Percentiles rank a stretch among this genome's conserved stretches.
Evolutionary conservation across 2,113 vertebrate genomes (phyloP).

Genomic region (Lycocorax pyrrhopterus): DNA sequence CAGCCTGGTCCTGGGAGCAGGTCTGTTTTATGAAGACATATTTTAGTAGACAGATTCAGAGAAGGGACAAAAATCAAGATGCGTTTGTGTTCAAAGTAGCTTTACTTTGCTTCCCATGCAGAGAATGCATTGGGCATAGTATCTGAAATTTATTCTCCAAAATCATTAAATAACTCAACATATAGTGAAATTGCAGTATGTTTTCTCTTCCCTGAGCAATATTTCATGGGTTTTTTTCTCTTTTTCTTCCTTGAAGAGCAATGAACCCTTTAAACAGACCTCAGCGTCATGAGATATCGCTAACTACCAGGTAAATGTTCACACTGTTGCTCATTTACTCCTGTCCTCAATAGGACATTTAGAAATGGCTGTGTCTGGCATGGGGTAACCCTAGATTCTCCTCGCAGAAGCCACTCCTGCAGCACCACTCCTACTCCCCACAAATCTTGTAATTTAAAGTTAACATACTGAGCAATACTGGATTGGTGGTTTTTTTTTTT

Average conservation of each 20-base stretch:
- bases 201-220: background rate
- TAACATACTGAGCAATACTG: background rate
- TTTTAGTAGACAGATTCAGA: background rate
- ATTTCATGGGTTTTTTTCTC: background rate
- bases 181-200: background rate
- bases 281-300: background rate
- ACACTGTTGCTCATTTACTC: background rate
- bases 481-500: background rate
- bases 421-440: fast-evolving
- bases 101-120: background rate
- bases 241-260: background rate
- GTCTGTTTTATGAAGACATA: background rate
- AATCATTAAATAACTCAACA: background rate
- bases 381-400: fast-evolving
- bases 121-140: background rate
- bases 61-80: background rate
- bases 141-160: background rate
- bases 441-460: background rate
- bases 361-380: background rate
- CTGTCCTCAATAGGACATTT: background rate
- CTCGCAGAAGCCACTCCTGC: background rate
- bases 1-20: background rate
- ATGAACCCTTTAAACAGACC: background rate
- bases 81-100: background rate
- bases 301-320: background rate